A percentile compares a stretch with the other conserved stretches of the same genome.
These are phyloP conservation scores for Apus apus DNA, from an alignment of 2,113 vertebrate genomes.

Conservation along the genomic window DNA sequence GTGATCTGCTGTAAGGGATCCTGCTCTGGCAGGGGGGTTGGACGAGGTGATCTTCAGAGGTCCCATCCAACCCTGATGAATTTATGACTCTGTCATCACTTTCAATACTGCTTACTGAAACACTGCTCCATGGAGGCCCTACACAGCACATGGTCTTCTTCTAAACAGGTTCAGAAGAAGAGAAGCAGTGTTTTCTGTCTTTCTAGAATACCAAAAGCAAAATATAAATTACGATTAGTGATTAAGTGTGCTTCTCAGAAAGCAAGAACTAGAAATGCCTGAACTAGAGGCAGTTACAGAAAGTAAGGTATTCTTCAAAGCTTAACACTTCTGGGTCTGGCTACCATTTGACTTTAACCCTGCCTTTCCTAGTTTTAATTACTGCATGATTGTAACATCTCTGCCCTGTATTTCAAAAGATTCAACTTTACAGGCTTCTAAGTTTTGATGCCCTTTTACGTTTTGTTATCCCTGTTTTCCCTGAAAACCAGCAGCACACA, in stretches of 20 bases:
- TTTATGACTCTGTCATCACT: too few relatives aligned
- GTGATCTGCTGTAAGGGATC: too few relatives aligned
- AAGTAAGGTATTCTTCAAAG: not conserved
- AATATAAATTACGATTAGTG: too few relatives aligned
- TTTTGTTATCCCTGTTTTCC: not conserved
- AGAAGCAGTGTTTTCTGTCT: not conserved
- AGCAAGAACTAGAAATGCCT: not conserved
- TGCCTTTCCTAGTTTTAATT: not conserved
- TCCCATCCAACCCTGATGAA: too few relatives aligned
- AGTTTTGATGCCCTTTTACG: not conserved
- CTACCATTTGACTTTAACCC: not conserved
- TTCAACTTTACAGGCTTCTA: not conserved
- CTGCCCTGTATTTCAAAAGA: not conserved
- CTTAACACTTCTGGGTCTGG: not conserved
- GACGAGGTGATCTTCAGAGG: too few relatives aligned
- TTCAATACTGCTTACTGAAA: not conserved
- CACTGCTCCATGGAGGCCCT: not conserved
- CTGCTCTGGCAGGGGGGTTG: too few relatives aligned
- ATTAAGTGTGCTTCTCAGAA: not conserved
- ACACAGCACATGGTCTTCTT: not conserved
- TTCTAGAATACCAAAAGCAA: not conserved
- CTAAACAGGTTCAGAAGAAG: not conserved
- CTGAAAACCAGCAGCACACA: not conserved
- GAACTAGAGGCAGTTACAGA: not conserved
- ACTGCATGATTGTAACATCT: not conserved